Evolutionary conservation across 2,113 vertebrate species (phyloP), one percentile per base, ranked within the genome.

Genomic region (Ophiodon elongatus): DNA sequence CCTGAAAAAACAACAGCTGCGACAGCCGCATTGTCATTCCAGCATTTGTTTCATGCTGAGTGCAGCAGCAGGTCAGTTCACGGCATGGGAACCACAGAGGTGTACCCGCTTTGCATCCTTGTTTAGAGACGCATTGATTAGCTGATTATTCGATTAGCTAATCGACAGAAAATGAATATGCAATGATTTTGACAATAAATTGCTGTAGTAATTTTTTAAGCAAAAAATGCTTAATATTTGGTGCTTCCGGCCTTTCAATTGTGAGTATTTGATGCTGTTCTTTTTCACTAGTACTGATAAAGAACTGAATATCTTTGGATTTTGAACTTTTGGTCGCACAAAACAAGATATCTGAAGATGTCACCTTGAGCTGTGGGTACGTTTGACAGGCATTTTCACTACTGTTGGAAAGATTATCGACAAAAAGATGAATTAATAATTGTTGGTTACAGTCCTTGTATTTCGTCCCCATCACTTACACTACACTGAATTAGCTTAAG

Each of bases 1-100:
- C 86, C 91, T 95, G 94, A 94, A 94, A 94, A 84, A 95, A 96
- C 93, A 95, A 95, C 95, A 96, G 95, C 95, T 95, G 94, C 64
- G 57, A 88, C 89, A 82, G 90, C 68, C 83, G 31, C 82, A 89
- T 85, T 89, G 91, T 91, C 85, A 85, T 88, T 81, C 83, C 76
- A 90, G 89, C 93, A 94, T 94, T 94, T 95, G 94, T 76, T 84
- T 90, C 88, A 74, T 41, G 84, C 91, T 29, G 85, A 90, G 90
- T 91, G 87, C 90, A 91, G 89, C 76, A 66, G 81, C 74, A 85
- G 88, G 87, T 92, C 84, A 87, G 77, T 64, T 86, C 87, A 59
- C 82, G 39, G 85, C 85, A 89, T 79, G 90, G 59, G 89, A 86
- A 90, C 74, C 64, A 10, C n/a, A 63, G 41, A 54, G 13, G 45